Evolutionary conservation across 2,888 invertebrate genomes (phyloP).

Genomic region (Mythimna pallens): DNA sequence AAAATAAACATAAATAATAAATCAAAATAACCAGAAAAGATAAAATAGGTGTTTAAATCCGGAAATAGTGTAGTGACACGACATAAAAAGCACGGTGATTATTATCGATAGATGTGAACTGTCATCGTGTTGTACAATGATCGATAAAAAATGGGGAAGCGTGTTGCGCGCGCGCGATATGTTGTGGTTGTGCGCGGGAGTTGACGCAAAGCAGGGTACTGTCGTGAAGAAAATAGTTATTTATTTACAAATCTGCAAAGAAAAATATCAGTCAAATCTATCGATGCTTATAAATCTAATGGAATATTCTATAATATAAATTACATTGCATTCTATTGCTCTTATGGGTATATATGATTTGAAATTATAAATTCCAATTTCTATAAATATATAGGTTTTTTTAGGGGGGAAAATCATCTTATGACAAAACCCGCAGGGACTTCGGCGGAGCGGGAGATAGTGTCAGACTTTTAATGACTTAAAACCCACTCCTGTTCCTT

Average conservation of each 20-base stretch:
- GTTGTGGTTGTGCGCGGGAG: constrained; percentile 59
- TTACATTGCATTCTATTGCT: neutral
- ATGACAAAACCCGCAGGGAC: too few relatives aligned
- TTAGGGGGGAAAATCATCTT: too few relatives aligned
- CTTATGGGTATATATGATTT: neutral
- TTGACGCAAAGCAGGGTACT: constrained; percentile 56
- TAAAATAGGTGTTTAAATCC: constrained; percentile 63
- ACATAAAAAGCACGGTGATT: constrained; percentile 67
- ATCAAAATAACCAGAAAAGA: constrained; percentile 34
- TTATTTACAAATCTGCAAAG: neutral
- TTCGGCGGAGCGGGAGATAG: too few relatives aligned
- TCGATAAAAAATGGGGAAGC: constrained; percentile 79
- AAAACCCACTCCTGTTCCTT: too few relatives aligned
- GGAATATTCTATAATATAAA: too few relatives aligned
- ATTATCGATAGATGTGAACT: constrained; percentile 74
- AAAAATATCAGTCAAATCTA: neutral
- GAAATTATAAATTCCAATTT: neutral
- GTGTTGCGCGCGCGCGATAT: constrained; percentile 58
- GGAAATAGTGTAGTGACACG: constrained; percentile 70
- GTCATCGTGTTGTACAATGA: constrained; percentile 70
- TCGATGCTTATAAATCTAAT: neutral
- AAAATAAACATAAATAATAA: constrained; percentile 10
- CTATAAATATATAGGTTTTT: neutral
- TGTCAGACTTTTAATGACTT: too few relatives aligned
- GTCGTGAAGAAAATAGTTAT: constrained; percentile 47